These are phyloP conservation scores for Metalampra italica DNA, from an alignment of 2,888 invertebrate species.

Conservation along the genomic window DNA sequence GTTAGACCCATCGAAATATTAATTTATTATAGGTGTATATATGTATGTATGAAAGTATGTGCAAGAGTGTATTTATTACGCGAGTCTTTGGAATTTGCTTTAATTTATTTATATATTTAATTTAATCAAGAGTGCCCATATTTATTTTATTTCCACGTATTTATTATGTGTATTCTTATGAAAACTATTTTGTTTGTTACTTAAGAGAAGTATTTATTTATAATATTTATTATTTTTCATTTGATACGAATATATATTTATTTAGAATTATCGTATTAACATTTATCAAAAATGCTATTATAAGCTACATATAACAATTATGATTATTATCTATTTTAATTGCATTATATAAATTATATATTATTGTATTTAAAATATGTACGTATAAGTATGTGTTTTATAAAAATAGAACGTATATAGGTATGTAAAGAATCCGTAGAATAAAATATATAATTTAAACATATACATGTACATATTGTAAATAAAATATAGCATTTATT, in stretches of 20 bases:
- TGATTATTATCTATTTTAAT: neutral
- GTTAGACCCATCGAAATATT: conserved; percentile 8
- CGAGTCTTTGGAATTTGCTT: conserved; percentile 70
- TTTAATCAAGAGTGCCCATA: conserved; percentile 16
- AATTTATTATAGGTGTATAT: conserved; percentile 26
- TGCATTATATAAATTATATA: conserved; percentile 19
- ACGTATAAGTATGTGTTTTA: conserved; percentile 10
- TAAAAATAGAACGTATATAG: conserved; percentile 19
- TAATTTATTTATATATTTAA: conserved; percentile 38
- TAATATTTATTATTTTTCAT: no score
- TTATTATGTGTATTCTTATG: neutral
- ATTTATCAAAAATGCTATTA: no score
- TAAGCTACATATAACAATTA: neutral
- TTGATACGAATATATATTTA: conserved; percentile 8
- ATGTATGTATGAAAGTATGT: conserved; percentile 32
- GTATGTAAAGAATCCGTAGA: conserved; percentile 8
- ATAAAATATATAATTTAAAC: conserved; percentile 13
- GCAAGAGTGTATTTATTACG: conserved; percentile 21
- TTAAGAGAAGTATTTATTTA: conserved; percentile 9
- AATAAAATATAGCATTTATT: conserved; percentile 55
- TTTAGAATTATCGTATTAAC: neutral
- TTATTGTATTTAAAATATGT: conserved; percentile 16
- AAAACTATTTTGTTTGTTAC: neutral
- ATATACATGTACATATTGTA: conserved; percentile 42
- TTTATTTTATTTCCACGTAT: neutral